Evolutionary conservation across 1,140 invertebrate species (phyloP).

Genomic region (Glomeris maerens): DNA sequence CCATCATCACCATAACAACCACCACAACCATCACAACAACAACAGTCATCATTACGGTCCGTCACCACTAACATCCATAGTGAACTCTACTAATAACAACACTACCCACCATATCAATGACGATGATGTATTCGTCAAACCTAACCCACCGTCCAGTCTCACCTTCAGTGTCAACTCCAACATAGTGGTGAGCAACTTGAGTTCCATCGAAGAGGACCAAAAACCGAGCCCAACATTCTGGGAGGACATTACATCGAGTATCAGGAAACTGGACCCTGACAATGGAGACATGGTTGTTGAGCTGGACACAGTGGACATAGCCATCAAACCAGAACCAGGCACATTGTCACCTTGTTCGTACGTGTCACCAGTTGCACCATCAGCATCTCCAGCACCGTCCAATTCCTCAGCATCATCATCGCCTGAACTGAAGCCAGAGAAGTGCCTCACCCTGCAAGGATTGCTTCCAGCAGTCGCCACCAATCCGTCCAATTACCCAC

Average conservation of each 20-base stretch:
- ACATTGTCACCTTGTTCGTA: constrained; percentile 5
- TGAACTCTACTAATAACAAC: neutral
- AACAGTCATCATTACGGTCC: neutral
- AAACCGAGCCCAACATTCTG: constrained; percentile 37
- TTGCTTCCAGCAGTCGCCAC: constrained; percentile 1
- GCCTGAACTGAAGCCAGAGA: neutral
- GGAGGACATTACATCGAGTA: constrained; percentile 77
- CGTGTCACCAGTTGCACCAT: constrained; percentile 3
- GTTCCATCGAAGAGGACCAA: neutral
- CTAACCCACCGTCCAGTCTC: constrained; percentile 5
- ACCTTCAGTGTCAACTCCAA: constrained; percentile 14
- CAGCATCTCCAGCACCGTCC: neutral
- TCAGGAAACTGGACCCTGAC: constrained; percentile 72
- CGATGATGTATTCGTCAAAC: constrained; percentile 15
- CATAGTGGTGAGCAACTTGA: constrained; percentile 19
- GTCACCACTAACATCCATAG: neutral
- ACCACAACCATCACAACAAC: neutral
- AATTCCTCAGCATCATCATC: neutral
- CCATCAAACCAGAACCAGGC: constrained; percentile 16
- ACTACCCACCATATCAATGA: constrained; percentile 2
- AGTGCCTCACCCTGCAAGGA: neutral
- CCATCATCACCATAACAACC: constrained; percentile 6
- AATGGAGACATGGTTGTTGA: constrained; percentile 41
- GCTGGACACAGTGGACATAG: neutral
- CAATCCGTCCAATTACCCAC: neutral